Conservation (phyloP, 2,797 vertebrate genomes). For the Bucorvus abyssinicus region DNA sequence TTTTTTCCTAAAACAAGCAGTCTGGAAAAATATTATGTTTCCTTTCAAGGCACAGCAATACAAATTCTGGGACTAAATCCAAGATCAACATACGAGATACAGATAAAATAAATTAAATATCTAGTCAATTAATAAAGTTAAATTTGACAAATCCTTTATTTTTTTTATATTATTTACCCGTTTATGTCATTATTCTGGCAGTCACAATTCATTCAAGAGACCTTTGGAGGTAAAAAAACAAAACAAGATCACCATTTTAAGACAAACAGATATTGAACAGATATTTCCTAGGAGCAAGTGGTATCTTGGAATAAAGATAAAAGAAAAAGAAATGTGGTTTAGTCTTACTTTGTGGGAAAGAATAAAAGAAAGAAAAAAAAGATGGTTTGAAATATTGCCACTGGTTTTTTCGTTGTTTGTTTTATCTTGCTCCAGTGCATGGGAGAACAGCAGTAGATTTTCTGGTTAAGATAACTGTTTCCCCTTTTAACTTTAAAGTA, state of each 20-base stretch:
- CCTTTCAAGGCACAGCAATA: neutral
- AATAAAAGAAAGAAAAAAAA: neutral
- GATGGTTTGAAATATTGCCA: neutral
- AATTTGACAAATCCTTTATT: neutral
- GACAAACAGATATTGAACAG: neutral
- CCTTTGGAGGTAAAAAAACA: rapidly evolving
- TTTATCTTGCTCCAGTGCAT: neutral
- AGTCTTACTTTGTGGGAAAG: neutral
- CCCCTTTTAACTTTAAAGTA: neutral
- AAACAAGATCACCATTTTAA: neutral
- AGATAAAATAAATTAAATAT: neutral
- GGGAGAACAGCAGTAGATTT: neutral
- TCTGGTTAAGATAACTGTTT: neutral
- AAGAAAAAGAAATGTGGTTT: neutral
- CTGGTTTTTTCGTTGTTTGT: neutral
- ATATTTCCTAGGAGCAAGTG: neutral
- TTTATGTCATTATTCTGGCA: neutral
- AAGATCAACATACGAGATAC: neutral
- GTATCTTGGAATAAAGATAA: neutral
- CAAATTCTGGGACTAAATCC: neutral
- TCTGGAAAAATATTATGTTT: neutral
- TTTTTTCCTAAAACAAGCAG: neutral
- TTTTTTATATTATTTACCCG: neutral
- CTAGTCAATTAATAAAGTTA: neutral
- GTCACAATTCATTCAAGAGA: neutral